Evolutionary conservation across 2,797 vertebrate species (phyloP), one percentile per base, ranked within the genome.

Genomic region (Arvicola amphibius): DNA sequence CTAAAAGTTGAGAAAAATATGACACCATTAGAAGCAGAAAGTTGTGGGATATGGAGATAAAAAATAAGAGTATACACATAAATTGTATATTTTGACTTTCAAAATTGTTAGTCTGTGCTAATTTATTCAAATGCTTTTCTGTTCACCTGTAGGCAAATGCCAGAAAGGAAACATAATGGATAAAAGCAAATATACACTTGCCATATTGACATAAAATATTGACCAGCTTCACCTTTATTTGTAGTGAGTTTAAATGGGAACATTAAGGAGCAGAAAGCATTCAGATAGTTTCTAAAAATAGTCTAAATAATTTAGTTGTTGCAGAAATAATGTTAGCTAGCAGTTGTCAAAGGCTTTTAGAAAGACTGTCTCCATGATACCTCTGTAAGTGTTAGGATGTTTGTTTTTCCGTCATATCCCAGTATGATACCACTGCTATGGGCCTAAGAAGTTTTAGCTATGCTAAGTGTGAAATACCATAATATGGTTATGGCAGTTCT

Each of bases 71-170:
- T 2, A 2, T 85, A 34, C 8, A 40, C 37, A 34, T 32, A 80
- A 90, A 56, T 1, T 37, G 8, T 2, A 40, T 77, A 63, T 53
- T 92, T 16, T 56, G 14, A 27, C 6, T 56, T 69, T 71, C 59
- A 10, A 27, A 29, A 73, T 76, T 92, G 56, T 29, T 84, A 29
- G 37, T 92, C 21, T 65, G 40, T 9, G 73, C 90, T 95, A 92
- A 95, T 43, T 43, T 76, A 5, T 8, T 7, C 76, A 93, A 96
- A n/a, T 94, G 32, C 14, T 88, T 88, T 90, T 96, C 23, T 92
- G 87, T 12, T 94, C 27, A 85, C 80, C 59, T 88, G n/a, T 25
- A 14, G 29, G 16, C 23, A 81, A 91, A 88, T 63, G 34, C 43
- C 13, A 37, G 48, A 77, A 94, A 53, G 76, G 19, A 88, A 92